Evolutionary conservation across 2,797 vertebrate species (phyloP), one percentile per base, ranked within the genome.

Genomic region (Anguilla megastoma): DNA sequence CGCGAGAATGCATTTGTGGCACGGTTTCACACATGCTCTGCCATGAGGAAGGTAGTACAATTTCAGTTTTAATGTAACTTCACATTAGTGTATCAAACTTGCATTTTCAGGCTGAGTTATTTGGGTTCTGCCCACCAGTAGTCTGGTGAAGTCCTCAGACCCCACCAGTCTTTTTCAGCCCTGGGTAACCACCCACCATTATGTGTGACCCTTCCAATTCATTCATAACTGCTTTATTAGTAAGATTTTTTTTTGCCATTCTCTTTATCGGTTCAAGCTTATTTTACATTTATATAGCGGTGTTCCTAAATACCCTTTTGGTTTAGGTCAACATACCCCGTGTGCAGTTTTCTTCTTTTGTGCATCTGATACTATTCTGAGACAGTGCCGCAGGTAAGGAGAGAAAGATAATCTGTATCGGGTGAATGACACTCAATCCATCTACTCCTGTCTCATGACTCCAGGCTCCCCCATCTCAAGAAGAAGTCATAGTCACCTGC

Each of bases 351-450:
- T 83, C 21, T 83, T 83, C 16, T 82, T 82, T 82, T 82, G 30
- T 74, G 30, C 12, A 16, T 12, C 69, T 82, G 5, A 50, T 8
- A 50, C 6, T 24, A 21, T 50, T n/a, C 24, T 83, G 93, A 94
- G 93, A 93, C 94, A 94, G 93, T 93, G 93, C 93, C 91, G 90
- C 88, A 89, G 92, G 95, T 95, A 95, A 95, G 94, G 92, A 92
- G 94, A 96, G 93, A 95, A 92, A 92, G 93, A 92, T 52, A 8
- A 89, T 89, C 91, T 90, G 91, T 91, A 95, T 96, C 95, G 89
- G 91, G 91, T 96, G 91, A 94, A 93, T 92, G 95, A 94, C 93
- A 96, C 94, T 85, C 90, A 93, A 96, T 93, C 92, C 92, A 88
- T 91, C 90, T 93, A 52, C 63, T 71, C 90, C 90, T 94, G 90